A percentile compares a stretch with the other conserved stretches of the same genome.
Evolutionary conservation across 2,888 invertebrate genomes (phyloP).

Genomic region (Harpalus rubripes): DNA sequence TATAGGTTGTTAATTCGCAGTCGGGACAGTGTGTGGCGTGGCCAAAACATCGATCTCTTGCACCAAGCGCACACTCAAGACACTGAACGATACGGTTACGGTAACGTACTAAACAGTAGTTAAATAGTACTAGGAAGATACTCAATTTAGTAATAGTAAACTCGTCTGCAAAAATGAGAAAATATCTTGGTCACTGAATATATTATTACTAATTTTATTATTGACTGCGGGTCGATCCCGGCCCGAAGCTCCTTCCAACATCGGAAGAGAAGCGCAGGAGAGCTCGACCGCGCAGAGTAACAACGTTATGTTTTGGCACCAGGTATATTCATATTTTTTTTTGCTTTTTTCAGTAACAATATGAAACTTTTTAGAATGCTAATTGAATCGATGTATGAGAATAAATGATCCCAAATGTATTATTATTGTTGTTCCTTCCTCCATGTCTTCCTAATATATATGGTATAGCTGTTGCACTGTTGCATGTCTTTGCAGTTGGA

Average conservation of each 20-base stretch:
- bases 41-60: constrained; percentile 50
- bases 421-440: constrained; percentile 63
- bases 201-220: constrained; percentile 67
- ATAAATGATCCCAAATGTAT: constrained; percentile 69
- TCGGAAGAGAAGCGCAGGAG: background rate
- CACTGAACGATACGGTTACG: constrained; percentile 60
- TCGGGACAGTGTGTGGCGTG: constrained; percentile 25
- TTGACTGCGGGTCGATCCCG: constrained; percentile 54
- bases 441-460: constrained; percentile 36
- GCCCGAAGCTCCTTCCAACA: constrained; percentile 8
- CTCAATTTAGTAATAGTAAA: constrained; percentile 63
- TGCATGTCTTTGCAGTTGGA: constrained; percentile 26
- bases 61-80: constrained; percentile 53
- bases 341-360: constrained; percentile 70
- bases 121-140: constrained; percentile 66
- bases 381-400: constrained; percentile 76
- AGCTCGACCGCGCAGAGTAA: constrained; percentile 56
- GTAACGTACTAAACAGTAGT: constrained; percentile 64
- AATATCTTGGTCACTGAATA: constrained; percentile 67
- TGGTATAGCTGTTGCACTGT: background rate
- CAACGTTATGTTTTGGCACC: constrained; percentile 75
- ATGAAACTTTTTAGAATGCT: constrained; percentile 76
- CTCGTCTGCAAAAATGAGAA: constrained; percentile 65
- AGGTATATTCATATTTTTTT: constrained; percentile 73
- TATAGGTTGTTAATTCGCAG: constrained; percentile 25